Conservation (phyloP, 2,888 invertebrate species). For the Scaptomyza tumidula region DNA sequence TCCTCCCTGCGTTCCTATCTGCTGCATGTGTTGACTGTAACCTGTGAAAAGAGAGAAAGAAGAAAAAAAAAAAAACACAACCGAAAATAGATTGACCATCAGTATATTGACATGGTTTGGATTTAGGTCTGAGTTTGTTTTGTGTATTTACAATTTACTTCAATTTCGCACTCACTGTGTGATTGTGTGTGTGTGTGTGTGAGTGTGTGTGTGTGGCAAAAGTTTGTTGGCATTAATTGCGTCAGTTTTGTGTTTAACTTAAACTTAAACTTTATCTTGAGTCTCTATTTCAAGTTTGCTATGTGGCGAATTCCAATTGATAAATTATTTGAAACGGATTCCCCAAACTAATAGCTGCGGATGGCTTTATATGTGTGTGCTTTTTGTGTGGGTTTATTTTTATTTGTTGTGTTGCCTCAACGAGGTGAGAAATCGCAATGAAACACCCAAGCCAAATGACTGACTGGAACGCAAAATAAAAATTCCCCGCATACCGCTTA, state of each 20-base stretch:
- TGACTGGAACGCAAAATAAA: conserved; percentile 35
- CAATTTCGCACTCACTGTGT: conserved; percentile 25
- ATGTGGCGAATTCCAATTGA: conserved; percentile 56
- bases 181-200: not conserved
- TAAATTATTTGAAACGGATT: conserved; percentile 61
- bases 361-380: conserved; percentile 18
- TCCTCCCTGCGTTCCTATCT: conserved; percentile 17
- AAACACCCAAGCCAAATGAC: conserved; percentile 30
- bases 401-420: conserved; percentile 44
- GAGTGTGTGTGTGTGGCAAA: conserved; percentile 17
- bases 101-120: conserved; percentile 26
- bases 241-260: conserved; percentile 49
- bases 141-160: conserved; percentile 41
- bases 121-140: conserved; percentile 14
- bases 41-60: conserved; percentile 55
- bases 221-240: conserved; percentile 57
- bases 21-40: conserved; percentile 73
- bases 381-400: conserved; percentile 16
- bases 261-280: conserved; percentile 41
- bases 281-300: conserved; percentile 8
- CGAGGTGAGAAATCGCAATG: conserved; percentile 72
- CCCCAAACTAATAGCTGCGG: conserved; percentile 42
- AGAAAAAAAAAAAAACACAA: conserved; percentile 12
- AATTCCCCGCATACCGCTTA: conserved; percentile 45
- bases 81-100: conserved; percentile 17